These are phyloP conservation scores for Hemithea aestivaria DNA, from an alignment of 2,888 invertebrate genomes.

Conservation along the genomic window DNA sequence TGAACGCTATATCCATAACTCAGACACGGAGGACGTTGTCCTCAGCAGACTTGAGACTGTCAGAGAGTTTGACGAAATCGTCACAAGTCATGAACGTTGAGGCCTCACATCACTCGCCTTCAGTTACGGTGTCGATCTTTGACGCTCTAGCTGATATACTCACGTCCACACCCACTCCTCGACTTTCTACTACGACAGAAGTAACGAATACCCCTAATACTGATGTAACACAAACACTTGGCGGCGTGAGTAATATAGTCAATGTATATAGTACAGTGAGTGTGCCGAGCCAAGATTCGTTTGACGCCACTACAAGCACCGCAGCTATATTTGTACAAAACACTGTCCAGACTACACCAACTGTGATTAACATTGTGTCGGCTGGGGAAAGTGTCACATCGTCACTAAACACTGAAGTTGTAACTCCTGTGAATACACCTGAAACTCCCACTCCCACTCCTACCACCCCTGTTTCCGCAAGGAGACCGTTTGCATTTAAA, in stretches of 20 bases:
- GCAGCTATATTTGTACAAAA: constrained; percentile 73
- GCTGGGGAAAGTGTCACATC: constrained; percentile 63
- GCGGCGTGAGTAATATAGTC: constrained; percentile 75
- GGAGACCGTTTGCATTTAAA: constrained; percentile 73
- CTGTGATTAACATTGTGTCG: constrained; percentile 71
- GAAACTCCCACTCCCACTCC: constrained; percentile 47
- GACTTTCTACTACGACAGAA: constrained; percentile 66
- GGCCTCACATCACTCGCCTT: constrained; percentile 76
- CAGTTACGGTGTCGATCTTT: constrained; percentile 79
- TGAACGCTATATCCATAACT: constrained; percentile 73
- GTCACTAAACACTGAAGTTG: constrained; percentile 55
- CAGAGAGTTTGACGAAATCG: constrained; percentile 69
- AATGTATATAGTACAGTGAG: constrained; percentile 71
- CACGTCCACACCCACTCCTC: constrained; percentile 71
- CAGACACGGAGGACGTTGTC: constrained; percentile 70
- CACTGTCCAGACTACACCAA: constrained; percentile 64
- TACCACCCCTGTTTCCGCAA: constrained; percentile 63
- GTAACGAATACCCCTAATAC: constrained; percentile 54
- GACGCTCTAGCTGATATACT: constrained; percentile 80
- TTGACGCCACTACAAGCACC: constrained; percentile 57
- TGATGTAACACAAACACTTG: constrained; percentile 62
- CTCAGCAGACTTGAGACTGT: constrained; percentile 71
- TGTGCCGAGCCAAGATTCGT: constrained; percentile 50
- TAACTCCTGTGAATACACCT: constrained; percentile 53
- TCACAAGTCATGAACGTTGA: constrained; percentile 76